Evolutionary conservation across 2,888 invertebrate species (phyloP).

Genomic region (Campoplex nolae): DNA sequence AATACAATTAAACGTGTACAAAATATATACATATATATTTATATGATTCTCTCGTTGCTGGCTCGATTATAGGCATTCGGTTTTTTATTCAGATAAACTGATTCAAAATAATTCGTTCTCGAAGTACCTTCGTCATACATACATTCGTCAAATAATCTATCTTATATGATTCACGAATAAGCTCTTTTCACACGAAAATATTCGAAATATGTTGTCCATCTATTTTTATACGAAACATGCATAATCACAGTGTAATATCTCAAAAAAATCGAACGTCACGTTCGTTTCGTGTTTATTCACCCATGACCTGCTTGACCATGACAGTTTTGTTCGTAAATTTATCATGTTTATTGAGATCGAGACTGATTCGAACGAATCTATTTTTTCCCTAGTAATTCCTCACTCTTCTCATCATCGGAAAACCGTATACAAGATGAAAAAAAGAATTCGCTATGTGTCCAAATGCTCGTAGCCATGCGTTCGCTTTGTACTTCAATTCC

Average conservation of each 20-base stretch:
- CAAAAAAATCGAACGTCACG: background rate
- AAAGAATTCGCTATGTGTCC: conserved; percentile 86
- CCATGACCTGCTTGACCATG: background rate
- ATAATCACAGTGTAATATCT: background rate
- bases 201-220: background rate
- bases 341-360: background rate
- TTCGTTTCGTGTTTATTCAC: background rate
- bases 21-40: background rate
- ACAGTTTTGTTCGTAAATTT: background rate
- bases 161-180: background rate
- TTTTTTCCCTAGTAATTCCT: conserved; percentile 57
- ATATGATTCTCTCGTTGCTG: background rate
- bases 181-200: background rate
- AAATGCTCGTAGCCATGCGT: conserved; percentile 85
- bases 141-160: background rate
- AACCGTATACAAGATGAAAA: conserved; percentile 86
- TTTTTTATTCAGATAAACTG: background rate
- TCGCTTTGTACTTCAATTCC: conserved; percentile 85
- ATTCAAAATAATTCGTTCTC: background rate
- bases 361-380: background rate
- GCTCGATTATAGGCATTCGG: background rate
- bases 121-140: background rate
- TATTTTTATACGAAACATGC: conserved; percentile 3
- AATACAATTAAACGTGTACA: background rate
- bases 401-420: conserved; percentile 86